These are phyloP conservation scores for Acanthurus leucopareius DNA, from an alignment of 2,797 vertebrate genomes.

Conservation along the genomic window DNA sequence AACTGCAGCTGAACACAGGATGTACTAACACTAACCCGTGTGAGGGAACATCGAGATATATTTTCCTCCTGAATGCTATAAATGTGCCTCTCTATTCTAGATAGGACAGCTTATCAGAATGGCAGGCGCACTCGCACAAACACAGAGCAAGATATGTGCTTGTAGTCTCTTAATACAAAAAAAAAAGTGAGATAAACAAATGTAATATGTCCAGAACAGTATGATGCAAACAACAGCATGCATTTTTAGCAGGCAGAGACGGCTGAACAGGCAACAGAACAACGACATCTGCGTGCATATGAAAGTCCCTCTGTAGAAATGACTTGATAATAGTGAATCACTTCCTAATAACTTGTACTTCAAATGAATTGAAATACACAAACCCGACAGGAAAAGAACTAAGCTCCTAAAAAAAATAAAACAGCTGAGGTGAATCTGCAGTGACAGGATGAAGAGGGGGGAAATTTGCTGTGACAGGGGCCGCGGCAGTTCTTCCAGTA, in stretches of 20 bases:
- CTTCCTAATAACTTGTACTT: background rate
- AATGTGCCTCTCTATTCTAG: conserved; percentile 3
- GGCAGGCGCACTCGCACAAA: conserved; percentile 17
- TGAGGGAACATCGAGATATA: background rate
- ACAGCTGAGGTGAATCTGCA: background rate
- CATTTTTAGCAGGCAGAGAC: background rate
- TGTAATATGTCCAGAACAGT: background rate
- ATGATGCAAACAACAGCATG: conserved; percentile 13
- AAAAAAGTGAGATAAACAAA: conserved; percentile 20
- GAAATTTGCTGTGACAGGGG: background rate
- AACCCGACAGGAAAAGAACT: background rate
- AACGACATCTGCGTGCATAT: background rate
- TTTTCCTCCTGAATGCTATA: background rate
- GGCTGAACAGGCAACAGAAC: too few relatives aligned
- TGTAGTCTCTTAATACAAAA: conserved; percentile 12
- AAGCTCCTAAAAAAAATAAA: background rate
- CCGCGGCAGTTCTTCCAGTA: conserved; percentile 16
- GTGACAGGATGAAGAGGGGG: background rate
- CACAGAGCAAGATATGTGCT: conserved; percentile 7
- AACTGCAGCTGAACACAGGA: background rate
- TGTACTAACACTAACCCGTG: background rate
- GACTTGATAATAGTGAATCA: background rate
- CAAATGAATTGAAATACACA: too few relatives aligned
- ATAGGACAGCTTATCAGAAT: conserved; percentile 9
- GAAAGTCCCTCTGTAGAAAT: background rate